Conservation (phyloP, 2,888 invertebrate genomes). For the Melanostoma mellinum region DNA sequence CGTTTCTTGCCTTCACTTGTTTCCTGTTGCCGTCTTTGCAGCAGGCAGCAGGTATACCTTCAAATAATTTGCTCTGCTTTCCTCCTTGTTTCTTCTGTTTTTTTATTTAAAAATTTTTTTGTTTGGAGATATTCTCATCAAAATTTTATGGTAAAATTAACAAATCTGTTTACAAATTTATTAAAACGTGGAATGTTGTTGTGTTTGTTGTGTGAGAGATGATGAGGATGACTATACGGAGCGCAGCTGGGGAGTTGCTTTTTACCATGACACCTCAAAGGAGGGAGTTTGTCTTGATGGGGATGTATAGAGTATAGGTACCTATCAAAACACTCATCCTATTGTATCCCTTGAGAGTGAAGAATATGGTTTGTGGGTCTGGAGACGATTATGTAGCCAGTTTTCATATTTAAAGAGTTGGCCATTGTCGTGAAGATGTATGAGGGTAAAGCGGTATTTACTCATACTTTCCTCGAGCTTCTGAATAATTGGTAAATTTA, state of each 20-base stretch:
- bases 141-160: constrained; percentile 82
- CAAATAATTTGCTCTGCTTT: background rate
- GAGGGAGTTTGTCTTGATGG: constrained; percentile 11
- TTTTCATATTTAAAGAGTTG: constrained; percentile 68
- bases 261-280: constrained; percentile 58
- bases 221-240: constrained; percentile 62
- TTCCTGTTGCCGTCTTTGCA: constrained; percentile 31
- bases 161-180: constrained; percentile 82
- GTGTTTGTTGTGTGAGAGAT: constrained; percentile 36
- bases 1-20: constrained; percentile 24
- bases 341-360: constrained; percentile 1
- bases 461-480: no score
- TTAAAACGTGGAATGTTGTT: constrained; percentile 78
- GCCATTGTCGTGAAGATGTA: constrained; percentile 33
- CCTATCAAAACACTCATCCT: constrained; percentile 9
- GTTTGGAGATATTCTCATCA: constrained; percentile 81
- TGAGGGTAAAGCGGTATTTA: constrained; percentile 14
- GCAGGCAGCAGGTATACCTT: background rate
- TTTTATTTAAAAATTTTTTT: constrained; percentile 40
- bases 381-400: constrained; percentile 53
- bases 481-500: no score
- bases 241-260: constrained; percentile 43
- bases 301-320: constrained; percentile 29
- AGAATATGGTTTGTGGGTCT: constrained; percentile 25
- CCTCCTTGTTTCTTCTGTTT: constrained; percentile 5